Conservation (phyloP, 2,888 invertebrate species). For the Hemithea aestivaria region DNA sequence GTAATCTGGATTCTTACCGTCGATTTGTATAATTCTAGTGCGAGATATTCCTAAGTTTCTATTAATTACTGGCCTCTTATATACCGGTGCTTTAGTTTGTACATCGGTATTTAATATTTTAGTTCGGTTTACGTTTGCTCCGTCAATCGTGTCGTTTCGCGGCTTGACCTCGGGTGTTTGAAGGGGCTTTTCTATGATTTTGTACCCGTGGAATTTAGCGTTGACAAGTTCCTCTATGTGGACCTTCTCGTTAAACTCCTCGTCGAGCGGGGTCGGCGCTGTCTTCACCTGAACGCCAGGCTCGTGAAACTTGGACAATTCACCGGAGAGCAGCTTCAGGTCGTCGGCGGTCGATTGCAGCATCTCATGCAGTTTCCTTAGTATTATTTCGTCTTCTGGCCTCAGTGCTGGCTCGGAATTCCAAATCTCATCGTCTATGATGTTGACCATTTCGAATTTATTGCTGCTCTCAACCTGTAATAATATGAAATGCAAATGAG, state of each 20-base stretch:
- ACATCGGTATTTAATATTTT: conserved; percentile 38
- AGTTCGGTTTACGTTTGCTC: conserved; percentile 21
- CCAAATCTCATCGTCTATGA: conserved; percentile 68
- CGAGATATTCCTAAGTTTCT: conserved; percentile 51
- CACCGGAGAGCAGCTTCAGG: conserved; percentile 64
- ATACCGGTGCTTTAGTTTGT: conserved; percentile 34
- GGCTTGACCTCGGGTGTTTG: conserved; percentile 28
- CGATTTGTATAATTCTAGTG: conserved; percentile 54
- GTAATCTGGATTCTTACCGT: conserved; percentile 38
- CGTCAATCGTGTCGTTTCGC: conserved; percentile 18
- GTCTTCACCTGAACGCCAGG: conserved; percentile 54
- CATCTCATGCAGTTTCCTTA: conserved; percentile 68
- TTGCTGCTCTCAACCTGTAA: conserved; percentile 72
- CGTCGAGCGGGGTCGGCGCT: conserved; percentile 61
- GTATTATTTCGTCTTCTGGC: conserved; percentile 68
- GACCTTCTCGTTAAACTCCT: conserved; percentile 70
- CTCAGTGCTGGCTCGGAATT: conserved; percentile 60
- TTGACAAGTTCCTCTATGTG: conserved; percentile 71
- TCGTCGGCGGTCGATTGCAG: conserved; percentile 72
- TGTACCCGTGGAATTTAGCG: conserved; percentile 70
- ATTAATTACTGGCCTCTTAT: conserved; percentile 37
- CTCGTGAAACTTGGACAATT: conserved; percentile 56
- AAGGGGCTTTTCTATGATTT: conserved; percentile 47
- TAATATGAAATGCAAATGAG: not conserved
- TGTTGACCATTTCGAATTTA: conserved; percentile 65